Percentiles rank a stretch among this genome's conserved stretches.
Evolutionary conservation across 2,888 invertebrate genomes (phyloP).

Genomic region (Gari tellinella): DNA sequence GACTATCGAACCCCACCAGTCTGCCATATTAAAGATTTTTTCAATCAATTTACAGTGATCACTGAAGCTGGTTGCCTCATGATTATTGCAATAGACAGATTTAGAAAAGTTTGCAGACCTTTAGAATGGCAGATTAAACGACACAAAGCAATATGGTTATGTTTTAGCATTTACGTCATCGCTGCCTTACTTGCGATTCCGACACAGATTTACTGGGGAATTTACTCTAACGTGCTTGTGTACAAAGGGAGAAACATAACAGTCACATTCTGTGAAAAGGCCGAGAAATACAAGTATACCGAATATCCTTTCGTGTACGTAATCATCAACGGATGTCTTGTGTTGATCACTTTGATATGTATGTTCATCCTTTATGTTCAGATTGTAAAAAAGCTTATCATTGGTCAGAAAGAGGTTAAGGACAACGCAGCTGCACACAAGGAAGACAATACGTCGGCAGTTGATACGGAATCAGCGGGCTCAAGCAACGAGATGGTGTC

Average conservation of each 20-base stretch:
- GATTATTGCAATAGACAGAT: constrained; percentile 39
- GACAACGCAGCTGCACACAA: too few relatives aligned
- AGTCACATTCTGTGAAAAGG: constrained; percentile 37
- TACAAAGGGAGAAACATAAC: constrained; percentile 14
- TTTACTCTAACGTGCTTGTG: background rate
- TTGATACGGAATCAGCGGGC: too few relatives aligned
- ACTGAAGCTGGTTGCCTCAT: constrained; percentile 27
- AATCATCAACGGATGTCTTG: background rate
- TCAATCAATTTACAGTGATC: constrained; percentile 29
- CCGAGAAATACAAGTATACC: constrained; percentile 9
- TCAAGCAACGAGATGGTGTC: too few relatives aligned
- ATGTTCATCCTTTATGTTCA: constrained; percentile 31
- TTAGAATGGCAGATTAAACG: constrained; percentile 34
- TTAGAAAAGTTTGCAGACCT: constrained; percentile 34
- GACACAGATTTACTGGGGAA: constrained; percentile 15
- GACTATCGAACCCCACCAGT: constrained; percentile 14
- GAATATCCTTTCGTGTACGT: constrained; percentile 20
- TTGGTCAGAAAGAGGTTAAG: background rate
- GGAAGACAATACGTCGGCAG: too few relatives aligned
- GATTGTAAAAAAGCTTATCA: constrained; percentile 10
- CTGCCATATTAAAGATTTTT: constrained; percentile 36
- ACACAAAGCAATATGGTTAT: constrained; percentile 14
- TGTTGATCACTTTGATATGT: constrained; percentile 1
- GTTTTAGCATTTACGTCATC: constrained; percentile 5
- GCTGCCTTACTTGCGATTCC: constrained; percentile 28